Evolutionary conservation across 2,797 vertebrate genomes (phyloP).

Genomic region (Poeciliopsis gracilis): DNA sequence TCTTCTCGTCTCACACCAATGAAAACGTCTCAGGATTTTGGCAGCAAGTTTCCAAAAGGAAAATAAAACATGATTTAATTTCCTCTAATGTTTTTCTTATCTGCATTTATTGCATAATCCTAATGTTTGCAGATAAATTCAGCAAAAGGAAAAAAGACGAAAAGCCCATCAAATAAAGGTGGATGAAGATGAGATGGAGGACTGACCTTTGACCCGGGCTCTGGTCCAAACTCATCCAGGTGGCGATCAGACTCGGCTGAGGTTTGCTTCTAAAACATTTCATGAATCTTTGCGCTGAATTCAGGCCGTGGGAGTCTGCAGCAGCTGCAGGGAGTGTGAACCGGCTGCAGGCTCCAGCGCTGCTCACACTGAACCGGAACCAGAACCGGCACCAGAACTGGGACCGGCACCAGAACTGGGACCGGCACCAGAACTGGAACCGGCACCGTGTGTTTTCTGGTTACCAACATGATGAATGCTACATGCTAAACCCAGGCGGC

Average conservation of each 20-base stretch:
- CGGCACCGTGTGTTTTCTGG: neutral
- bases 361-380: constrained; percentile 56
- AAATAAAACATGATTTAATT: neutral
- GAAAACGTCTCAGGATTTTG: no score
- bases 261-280: neutral
- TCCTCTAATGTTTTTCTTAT: neutral
- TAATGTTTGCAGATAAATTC: neutral
- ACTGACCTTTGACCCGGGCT: constrained; percentile 1
- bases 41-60: neutral
- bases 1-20: no score
- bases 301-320: neutral
- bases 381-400: neutral
- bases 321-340: neutral
- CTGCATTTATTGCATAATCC: neutral
- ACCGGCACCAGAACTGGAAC: constrained; percentile 6
- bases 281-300: neutral
- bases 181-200: neutral
- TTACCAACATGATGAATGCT: neutral
- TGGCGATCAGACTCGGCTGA: neutral
- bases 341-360: constrained; percentile 28
- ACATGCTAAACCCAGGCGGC: neutral
- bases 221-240: neutral
- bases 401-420: constrained; percentile 23
- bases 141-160: neutral
- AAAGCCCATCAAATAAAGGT: neutral